Base-by-base conservation (phyloP, 1,140 invertebrate genomes). In the Uloborus diversus region DNA sequence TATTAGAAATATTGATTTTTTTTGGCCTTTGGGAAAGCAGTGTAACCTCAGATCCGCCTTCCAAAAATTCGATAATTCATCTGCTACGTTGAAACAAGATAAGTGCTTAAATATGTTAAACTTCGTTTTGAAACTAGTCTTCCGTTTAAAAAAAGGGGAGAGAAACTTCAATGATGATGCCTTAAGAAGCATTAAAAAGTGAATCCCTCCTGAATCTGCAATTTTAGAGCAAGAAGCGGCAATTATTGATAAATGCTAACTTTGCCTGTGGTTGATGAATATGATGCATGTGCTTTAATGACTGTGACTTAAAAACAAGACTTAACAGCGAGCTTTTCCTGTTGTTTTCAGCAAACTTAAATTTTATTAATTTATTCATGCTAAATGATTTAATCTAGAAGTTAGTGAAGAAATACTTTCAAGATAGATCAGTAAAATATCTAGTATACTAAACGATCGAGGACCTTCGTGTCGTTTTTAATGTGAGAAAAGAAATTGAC, bases 101-200 rank as follows among this genome's bases (percentile, higher is more conserved):
- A 75, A 75, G 71, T 75, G 71, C 53, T 75, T 75, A 75, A 75
- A 75, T 75, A 75, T 75, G 71, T 75, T 75, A 75, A 75, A 75
- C 59, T 75, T 37, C 28, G 42, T 75, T 75, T 35, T 30, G 57
- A 73, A 75, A 30, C 59, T 23, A 64, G 37, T 53, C 57, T 75
- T 75, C 71, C 42, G 37, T 75, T 69, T 42, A 37, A 69, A 69
- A 56, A 61, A 73, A 73, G 53, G 33, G 32, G 17, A 30, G 47
- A 28, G 47, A 49, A 61, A 49, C 69, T 61, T 73, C 61, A 32
- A 61, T 61, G 57, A 68, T 68, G 47, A 73, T 49, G 35, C 37
- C 61, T 73, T 73, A 73, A 73, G 56, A 49, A 59, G 56, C 69
- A 61, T 73, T 73, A 37, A 73, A 73, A 73, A 61, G 23, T 61